Evolutionary conservation across 2,888 invertebrate genomes (phyloP).

Genomic region (Erebia aethiops): DNA sequence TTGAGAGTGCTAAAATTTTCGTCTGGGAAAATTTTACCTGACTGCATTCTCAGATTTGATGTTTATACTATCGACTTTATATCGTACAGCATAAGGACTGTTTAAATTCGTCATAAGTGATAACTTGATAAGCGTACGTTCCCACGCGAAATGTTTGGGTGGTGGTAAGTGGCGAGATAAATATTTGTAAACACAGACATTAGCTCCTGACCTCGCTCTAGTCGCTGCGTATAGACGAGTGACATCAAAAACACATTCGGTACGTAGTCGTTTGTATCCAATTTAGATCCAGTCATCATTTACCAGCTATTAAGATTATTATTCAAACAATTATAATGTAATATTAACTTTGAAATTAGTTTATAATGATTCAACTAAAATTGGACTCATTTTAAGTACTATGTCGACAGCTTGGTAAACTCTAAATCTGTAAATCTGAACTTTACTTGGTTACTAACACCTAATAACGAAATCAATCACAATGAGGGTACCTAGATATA

Average conservation of each 20-base stretch:
- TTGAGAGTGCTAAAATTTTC: conserved; percentile 63
- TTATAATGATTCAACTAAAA: too few relatives aligned
- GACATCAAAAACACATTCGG: conserved; percentile 6
- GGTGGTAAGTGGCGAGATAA: conserved; percentile 74
- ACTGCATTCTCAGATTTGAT: not conserved
- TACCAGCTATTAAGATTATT: conserved; percentile 3
- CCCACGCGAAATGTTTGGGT: conserved; percentile 73
- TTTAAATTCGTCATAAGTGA: conserved; percentile 31
- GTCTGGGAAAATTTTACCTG: conserved; percentile 52
- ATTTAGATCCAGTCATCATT: conserved; percentile 7
- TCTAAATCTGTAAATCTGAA: too few relatives aligned
- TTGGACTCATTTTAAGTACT: too few relatives aligned
- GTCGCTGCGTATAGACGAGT: conserved; percentile 38
- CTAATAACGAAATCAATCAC: too few relatives aligned
- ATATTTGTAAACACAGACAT: conserved; percentile 71
- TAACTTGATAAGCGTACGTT: conserved; percentile 53
- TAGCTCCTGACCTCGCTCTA: conserved; percentile 47
- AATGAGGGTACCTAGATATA: too few relatives aligned
- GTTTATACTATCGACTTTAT: conserved; percentile 39
- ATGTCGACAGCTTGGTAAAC: too few relatives aligned
- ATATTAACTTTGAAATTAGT: too few relatives aligned
- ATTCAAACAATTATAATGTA: not conserved
- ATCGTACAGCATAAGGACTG: conserved; percentile 32
- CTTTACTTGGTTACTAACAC: too few relatives aligned
- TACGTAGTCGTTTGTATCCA: not conserved